Evolutionary conservation across 2,888 invertebrate species (phyloP), one percentile per base, ranked within the genome.

Genomic region (Eupithecia dodoneata): DNA sequence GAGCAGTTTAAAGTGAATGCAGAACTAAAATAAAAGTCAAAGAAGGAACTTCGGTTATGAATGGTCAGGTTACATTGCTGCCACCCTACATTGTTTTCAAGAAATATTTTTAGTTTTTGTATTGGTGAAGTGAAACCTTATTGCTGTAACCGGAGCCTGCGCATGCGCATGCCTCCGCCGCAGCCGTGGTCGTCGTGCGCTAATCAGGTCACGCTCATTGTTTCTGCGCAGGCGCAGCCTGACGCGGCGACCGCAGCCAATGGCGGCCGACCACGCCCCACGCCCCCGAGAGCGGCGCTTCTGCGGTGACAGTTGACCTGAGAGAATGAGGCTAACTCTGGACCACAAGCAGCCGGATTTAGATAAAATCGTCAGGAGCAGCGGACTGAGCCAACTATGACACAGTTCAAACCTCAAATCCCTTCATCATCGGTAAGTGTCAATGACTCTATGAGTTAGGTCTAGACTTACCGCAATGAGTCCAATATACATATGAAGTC

Each of bases 221-320:
- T 83, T 80, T 76, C 70, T 76, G 74, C 73, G 73, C 71, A 30
- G 74, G 45, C 69, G 72, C 75, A 74, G 71, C 10, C 63, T 10
- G n/a, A n/a, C 52, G 15, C 52, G 6, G 52, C 52, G 13, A 5
- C 74, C 72, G 45, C 80, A 74, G 79, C 86, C 85, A 85, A 85
- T 85, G 72, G 81, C 79, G 76, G 78, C 75, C 74, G 84, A 83
- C 83, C 86, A 81, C 80, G 83, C 81, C 81, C 79, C 85, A 76
- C 78, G 78, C 78, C 78, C 18, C 18, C 55, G 55, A n/a, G 65
- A 75, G 42, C 71, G 75, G 73, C 41, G 73, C 71, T 67, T 52
- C 65, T 65, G 41, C 67, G 67, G 81, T 79, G 81, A 82, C 81
- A 79, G 71, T 75, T 75, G 71, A 79, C 76, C 79, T 77, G 49